Evolutionary conservation across 1,140 invertebrate genomes (phyloP).

Genomic region (Drosophila nannoptera): DNA sequence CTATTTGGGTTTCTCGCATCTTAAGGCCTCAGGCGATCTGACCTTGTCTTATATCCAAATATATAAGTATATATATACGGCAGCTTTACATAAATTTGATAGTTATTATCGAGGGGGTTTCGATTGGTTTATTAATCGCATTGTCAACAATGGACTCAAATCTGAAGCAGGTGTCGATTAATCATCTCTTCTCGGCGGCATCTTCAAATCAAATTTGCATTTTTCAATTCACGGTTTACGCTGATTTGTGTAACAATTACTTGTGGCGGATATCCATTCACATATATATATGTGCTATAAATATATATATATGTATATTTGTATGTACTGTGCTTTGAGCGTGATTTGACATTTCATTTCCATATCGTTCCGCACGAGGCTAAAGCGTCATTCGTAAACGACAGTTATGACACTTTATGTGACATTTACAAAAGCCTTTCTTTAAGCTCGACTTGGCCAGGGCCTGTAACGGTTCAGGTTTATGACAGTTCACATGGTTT

Average conservation of each 20-base stretch:
- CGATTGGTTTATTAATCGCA: constrained; percentile 24
- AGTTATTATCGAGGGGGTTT: constrained; percentile 10
- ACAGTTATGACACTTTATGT: constrained; percentile 75
- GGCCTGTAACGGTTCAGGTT: constrained; percentile 57
- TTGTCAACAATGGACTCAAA: constrained; percentile 64
- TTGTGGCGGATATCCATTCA: constrained; percentile 12
- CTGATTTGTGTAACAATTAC: constrained; percentile 70
- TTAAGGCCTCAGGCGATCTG: constrained; percentile 35
- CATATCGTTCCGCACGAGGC: constrained; percentile 46
- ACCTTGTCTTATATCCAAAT: constrained; percentile 52
- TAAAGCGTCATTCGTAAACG: constrained; percentile 23
- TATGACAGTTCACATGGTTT: constrained; percentile 38
- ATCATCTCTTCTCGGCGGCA: constrained; percentile 44
- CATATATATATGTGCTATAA: too few relatives aligned
- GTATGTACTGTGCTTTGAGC: constrained; percentile 12
- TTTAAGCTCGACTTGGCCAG: constrained; percentile 6
- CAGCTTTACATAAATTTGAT: constrained; percentile 64
- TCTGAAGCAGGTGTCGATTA: constrained; percentile 54
- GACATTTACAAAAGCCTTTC: constrained; percentile 48
- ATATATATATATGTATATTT: too few relatives aligned
- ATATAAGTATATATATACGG: constrained; percentile 6
- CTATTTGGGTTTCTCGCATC: not conserved
- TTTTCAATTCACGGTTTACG: constrained; percentile 41
- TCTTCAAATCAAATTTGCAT: constrained; percentile 32
- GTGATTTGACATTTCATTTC: constrained; percentile 46